phyloP scores from a whole-genome alignment of 2,797 vertebrate species.

The Ibycter americanus region DNA sequence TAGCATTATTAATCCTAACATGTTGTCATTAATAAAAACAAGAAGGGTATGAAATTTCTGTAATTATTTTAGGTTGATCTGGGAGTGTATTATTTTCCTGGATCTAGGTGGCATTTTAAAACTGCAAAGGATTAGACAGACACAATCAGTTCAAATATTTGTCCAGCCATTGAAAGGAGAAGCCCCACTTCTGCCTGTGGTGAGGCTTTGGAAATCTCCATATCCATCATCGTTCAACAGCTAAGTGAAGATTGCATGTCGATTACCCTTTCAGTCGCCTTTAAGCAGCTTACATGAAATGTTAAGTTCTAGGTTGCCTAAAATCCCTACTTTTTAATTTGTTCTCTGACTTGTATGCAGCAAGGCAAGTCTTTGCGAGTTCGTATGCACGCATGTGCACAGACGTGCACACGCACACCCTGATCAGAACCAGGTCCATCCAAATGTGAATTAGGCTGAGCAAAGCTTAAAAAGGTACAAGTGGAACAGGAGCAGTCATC shows the following conservation, averaged over 20 bases:
- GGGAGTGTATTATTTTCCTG: neutral
- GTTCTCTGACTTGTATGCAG: neutral
- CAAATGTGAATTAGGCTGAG: neutral
- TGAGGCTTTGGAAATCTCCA: conserved; percentile 8
- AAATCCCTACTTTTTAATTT: conserved; percentile 6
- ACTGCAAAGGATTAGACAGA: conserved; percentile 14
- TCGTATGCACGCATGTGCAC: neutral
- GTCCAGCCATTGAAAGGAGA: conserved; percentile 26
- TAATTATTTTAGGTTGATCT: neutral
- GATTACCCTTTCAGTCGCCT: neutral
- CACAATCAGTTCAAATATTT: conserved; percentile 53
- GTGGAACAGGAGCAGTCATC: neutral
- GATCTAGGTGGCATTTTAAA: conserved; percentile 21
- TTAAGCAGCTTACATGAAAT: conserved; percentile 19
- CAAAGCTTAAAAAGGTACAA: neutral
- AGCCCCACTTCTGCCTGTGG: conserved; percentile 1
- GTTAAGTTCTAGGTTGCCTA: neutral
- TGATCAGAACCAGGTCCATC: neutral
- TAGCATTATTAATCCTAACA: neutral
- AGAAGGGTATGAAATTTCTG: neutral
- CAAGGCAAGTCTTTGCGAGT: neutral
- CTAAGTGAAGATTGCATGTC: neutral
- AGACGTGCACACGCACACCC: accelerated
- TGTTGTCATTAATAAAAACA: neutral
- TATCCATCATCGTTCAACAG: neutral